Evolutionary conservation across 92 coral and sea anemone genomes (phyloP).

Genomic region (Porites divaricata): DNA sequence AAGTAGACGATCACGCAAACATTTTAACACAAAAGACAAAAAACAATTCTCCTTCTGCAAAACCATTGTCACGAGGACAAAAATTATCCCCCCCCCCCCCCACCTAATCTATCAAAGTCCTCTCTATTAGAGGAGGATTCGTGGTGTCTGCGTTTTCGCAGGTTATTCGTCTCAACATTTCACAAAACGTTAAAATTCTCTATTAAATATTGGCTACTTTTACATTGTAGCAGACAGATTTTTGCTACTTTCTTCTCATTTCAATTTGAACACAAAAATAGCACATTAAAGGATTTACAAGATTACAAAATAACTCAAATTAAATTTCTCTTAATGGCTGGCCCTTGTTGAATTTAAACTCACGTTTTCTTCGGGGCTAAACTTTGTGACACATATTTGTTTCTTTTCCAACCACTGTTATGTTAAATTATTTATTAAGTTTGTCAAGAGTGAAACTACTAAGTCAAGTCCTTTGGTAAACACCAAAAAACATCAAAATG

Average conservation of each 20-base stretch:
- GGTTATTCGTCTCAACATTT: background rate
- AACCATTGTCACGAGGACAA: background rate
- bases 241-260: background rate
- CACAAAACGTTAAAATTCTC: background rate
- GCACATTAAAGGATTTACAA: background rate
- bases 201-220: slow-evolving; percentile 12
- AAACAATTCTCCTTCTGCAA: too few species aligned
- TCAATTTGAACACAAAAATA: background rate
- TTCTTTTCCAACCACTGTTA: background rate
- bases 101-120: too few species aligned
- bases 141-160: background rate
- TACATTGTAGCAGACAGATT: background rate
- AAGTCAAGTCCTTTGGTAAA: slow-evolving; percentile 18
- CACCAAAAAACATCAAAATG: slow-evolving; percentile 6
- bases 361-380: background rate
- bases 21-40: background rate
- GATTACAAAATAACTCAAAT: slow-evolving; percentile 9
- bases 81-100: too few species aligned
- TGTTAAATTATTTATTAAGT: slow-evolving; percentile 41
- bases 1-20: slow-evolving; percentile 21
- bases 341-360: slow-evolving; percentile 1
- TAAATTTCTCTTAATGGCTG: slow-evolving; percentile 3
- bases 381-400: slow-evolving; percentile 10
- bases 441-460: slow-evolving; percentile 43
- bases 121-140: background rate